Percentiles rank a stretch among this genome's conserved stretches.
These are phyloP conservation scores for Dallia pectoralis DNA, from an alignment of 2,797 vertebrate genomes.

Conservation along the genomic window DNA sequence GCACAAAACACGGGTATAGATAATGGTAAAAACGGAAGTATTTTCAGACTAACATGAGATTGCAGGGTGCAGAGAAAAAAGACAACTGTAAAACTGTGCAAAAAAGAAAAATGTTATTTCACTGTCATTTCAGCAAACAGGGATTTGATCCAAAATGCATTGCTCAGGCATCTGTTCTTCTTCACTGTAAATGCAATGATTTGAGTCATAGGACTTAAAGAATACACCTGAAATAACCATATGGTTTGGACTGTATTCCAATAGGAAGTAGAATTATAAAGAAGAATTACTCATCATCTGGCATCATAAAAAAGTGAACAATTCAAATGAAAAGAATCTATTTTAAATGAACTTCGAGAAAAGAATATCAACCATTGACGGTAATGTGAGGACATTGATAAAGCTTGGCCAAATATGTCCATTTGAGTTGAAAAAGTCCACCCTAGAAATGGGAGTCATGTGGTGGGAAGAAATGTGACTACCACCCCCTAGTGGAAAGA, in stretches of 20 bases:
- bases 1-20: conserved; percentile 5
- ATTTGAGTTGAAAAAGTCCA: conserved; percentile 73
- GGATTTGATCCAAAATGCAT: background rate
- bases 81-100: background rate
- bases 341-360: conserved; percentile 48
- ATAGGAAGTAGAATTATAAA: background rate
- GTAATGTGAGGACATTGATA: conserved; percentile 75
- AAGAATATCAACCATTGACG: conserved; percentile 54
- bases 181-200: conserved; percentile 9
- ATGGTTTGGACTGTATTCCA: background rate
- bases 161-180: background rate
- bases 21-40: background rate
- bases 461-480: conserved; percentile 35
- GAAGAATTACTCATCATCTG: conserved; percentile 44
- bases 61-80: conserved; percentile 3
- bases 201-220: background rate
- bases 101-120: background rate
- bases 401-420: conserved; percentile 75
- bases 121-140: background rate
- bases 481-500: conserved; percentile 59
- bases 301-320: background rate
- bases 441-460: conserved; percentile 60
- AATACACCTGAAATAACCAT: conserved; percentile 8
- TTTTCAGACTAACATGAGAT: background rate
- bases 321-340: no score